Evolutionary conservation across 2,797 vertebrate species (phyloP).

Genomic region (Channallabes apus): DNA sequence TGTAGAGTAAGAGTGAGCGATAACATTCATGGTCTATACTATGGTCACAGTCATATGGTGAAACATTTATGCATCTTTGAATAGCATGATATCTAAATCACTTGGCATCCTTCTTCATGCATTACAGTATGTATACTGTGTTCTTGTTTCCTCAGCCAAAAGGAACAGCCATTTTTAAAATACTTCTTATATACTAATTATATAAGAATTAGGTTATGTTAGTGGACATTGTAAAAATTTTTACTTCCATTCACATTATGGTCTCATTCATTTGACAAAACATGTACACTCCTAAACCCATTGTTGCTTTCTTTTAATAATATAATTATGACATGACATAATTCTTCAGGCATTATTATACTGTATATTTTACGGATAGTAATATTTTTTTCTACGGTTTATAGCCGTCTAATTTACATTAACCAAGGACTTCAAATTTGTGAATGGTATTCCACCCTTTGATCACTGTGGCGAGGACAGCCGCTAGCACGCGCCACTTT

Average conservation of each 20-base stretch:
- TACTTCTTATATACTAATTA: background rate
- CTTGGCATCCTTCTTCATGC: background rate
- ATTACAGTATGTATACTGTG: background rate
- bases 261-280: background rate
- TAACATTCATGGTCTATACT: background rate
- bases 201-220: background rate
- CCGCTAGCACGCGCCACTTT: no score
- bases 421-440: no score
- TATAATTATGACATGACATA: background rate
- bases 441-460: no score
- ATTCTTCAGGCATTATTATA: no score
- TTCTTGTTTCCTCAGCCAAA: background rate
- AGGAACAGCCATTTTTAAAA: background rate
- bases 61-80: background rate
- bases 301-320: no score
- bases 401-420: no score
- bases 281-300: no score
- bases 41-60: background rate
- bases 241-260: background rate
- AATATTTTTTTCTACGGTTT: no score
- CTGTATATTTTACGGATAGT: no score
- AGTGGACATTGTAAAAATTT: background rate
- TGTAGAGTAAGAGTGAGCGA: no score
- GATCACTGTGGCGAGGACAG: no score
- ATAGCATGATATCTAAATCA: background rate